phyloP scores from a whole-genome alignment of 2,888 invertebrate species.

The Lasioglossum calceatum region DNA sequence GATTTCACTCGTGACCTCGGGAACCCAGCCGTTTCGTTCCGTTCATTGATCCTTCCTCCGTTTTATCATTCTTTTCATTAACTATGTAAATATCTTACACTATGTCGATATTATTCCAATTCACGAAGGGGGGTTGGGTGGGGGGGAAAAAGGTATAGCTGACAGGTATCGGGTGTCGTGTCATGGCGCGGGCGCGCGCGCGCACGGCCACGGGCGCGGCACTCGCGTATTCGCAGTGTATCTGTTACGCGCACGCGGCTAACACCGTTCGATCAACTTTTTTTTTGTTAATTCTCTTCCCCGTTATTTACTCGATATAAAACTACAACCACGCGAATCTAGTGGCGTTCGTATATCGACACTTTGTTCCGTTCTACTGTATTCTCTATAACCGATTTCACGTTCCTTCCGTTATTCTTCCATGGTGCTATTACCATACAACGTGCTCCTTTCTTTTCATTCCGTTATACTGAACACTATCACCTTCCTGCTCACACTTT shows the following conservation, averaged over 20 bases:
- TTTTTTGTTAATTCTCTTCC: constrained; percentile 64
- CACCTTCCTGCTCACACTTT: constrained; percentile 25
- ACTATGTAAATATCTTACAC: constrained; percentile 81
- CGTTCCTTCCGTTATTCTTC: constrained; percentile 22
- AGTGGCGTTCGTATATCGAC: constrained; percentile 62
- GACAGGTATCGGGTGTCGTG: constrained; percentile 63
- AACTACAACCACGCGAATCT: constrained; percentile 68
- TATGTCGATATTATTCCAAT: constrained; percentile 81
- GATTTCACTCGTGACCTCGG: constrained; percentile 17
- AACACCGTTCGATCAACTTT: constrained; percentile 81
- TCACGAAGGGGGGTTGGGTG: constrained; percentile 73
- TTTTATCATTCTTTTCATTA: constrained; percentile 62
- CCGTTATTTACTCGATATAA: constrained; percentile 70
- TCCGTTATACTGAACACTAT: constrained; percentile 14
- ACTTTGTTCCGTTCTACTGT: constrained; percentile 59
- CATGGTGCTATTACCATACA: constrained; percentile 13
- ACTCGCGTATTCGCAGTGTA: constrained; percentile 67
- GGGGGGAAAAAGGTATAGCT: constrained; percentile 67
- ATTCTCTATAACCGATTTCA: constrained; percentile 47
- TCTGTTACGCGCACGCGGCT: constrained; percentile 77
- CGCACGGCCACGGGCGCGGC: constrained; percentile 71
- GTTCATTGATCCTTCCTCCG: neutral
- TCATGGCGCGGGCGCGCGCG: constrained; percentile 71
- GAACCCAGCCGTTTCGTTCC: neutral
- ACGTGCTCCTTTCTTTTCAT: constrained; percentile 1